Percentiles rank a stretch among this genome's conserved stretches.
Conservation (phyloP, 2,797 vertebrate genomes). For the Pangasius djambal region DNA sequence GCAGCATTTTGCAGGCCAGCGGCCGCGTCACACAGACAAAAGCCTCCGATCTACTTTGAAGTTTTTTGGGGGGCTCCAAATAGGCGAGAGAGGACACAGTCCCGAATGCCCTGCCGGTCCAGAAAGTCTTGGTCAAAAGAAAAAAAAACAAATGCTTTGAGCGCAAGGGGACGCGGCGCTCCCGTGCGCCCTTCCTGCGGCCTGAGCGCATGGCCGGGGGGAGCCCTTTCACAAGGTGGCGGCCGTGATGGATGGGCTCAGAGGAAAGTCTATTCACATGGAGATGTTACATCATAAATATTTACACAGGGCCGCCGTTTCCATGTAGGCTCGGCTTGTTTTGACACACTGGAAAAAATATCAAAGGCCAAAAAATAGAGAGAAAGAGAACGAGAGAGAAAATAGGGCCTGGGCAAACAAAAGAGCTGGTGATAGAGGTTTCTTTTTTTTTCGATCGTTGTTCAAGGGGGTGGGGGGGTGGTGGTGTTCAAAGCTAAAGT, state of each 20-base stretch:
- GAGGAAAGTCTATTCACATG: slow-evolving; percentile 86
- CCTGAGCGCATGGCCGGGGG: slow-evolving; percentile 79
- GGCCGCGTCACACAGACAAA: slow-evolving; percentile 89
- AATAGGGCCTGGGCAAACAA: slow-evolving; percentile 49
- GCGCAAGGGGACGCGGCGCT: slow-evolving; percentile 72
- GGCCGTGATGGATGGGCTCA: slow-evolving; percentile 94
- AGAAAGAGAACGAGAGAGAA: slow-evolving; percentile 56
- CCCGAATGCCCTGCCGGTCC: slow-evolving; percentile 83
- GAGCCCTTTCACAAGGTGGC: slow-evolving; percentile 85
- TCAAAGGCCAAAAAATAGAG: slow-evolving; percentile 70
- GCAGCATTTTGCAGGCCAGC: slow-evolving; percentile 91
- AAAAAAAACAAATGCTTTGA: slow-evolving; percentile 88
- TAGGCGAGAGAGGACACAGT: slow-evolving; percentile 81
- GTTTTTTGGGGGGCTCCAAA: slow-evolving; percentile 77
- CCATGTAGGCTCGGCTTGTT: slow-evolving; percentile 82
- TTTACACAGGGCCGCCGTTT: slow-evolving; percentile 96
- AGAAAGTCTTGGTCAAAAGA: slow-evolving; percentile 84
- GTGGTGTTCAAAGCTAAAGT: slow-evolving; percentile 15
- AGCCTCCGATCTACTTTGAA: slow-evolving; percentile 90
- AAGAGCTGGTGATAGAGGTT: slow-evolving; percentile 54
- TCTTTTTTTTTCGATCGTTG: slow-evolving; percentile 54
- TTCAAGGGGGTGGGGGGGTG: slow-evolving; percentile 18
- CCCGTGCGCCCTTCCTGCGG: slow-evolving; percentile 85
- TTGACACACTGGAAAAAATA: slow-evolving; percentile 76
- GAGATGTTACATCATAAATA: slow-evolving; percentile 93